Conservation (phyloP, 2,888 invertebrate genomes). For the Endomychus coccineus region DNA sequence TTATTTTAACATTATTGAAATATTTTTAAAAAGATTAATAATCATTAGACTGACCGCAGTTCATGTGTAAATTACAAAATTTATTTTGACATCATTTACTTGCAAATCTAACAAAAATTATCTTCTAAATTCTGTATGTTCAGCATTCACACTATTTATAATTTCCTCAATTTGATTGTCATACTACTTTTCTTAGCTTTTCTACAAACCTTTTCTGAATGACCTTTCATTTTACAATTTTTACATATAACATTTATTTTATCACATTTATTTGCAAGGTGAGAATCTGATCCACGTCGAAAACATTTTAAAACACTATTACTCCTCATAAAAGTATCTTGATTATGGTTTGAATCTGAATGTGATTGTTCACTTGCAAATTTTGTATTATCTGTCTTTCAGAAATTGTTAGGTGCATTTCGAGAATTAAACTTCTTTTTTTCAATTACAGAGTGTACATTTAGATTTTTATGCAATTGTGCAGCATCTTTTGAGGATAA, state of each 20-base stretch:
- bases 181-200: not conserved
- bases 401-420: too few relatives aligned
- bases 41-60: constrained; percentile 3
- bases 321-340: not conserved
- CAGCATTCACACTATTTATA: not conserved
- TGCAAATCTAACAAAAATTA: constrained; percentile 2
- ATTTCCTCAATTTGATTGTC: constrained; percentile 6
- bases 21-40: not conserved
- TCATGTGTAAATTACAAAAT: constrained; percentile 1
- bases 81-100: not conserved
- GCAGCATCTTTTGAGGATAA: constrained; percentile 17
- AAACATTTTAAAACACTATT: constrained; percentile 1
- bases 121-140: not conserved
- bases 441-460: not conserved
- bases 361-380: too few relatives aligned
- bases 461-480: constrained; percentile 2
- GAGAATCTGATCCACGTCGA: not conserved
- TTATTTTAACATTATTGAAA: not conserved
- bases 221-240: constrained; percentile 6
- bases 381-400: too few relatives aligned
- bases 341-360: not conserved
- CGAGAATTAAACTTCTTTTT: too few relatives aligned
- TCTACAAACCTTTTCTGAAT: constrained; percentile 6
- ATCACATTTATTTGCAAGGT: constrained; percentile 4
- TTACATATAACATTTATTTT: constrained; percentile 4